These are phyloP conservation scores for Siderastrea radians DNA, from an alignment of 92 coral and sea anemone genomes.

Conservation along the genomic window DNA sequence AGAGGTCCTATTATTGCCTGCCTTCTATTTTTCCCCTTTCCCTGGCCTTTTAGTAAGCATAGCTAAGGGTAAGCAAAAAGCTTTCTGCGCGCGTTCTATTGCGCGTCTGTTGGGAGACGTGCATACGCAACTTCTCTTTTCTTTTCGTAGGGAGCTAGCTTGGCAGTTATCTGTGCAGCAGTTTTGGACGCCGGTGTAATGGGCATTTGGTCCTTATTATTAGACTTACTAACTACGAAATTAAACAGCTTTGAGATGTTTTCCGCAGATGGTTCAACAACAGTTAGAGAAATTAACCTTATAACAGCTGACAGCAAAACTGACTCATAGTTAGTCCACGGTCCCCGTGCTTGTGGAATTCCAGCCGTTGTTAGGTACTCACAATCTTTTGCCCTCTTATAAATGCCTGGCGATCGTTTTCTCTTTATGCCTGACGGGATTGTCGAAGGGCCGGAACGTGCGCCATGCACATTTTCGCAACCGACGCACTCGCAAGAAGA, in stretches of 20 bases:
- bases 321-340: not conserved
- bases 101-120: conserved; percentile 12
- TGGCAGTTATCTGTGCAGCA: conserved; percentile 30
- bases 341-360: conserved; percentile 19
- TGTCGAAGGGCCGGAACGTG: conserved; percentile 8
- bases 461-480: conserved; percentile 38
- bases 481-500: conserved; percentile 5
- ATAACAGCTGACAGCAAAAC: conserved; percentile 26
- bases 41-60: too few species aligned
- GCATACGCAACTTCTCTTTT: conserved; percentile 43
- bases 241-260: conserved; percentile 33
- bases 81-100: too few species aligned
- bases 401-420: conserved; percentile 10
- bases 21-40: too few species aligned
- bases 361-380: conserved; percentile 21
- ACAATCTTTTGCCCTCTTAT: conserved; percentile 4
- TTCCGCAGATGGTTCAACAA: conserved; percentile 38
- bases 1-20: too few species aligned
- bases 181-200: conserved; percentile 4
- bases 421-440: not conserved
- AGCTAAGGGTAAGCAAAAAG: too few species aligned
- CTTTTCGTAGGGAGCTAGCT: conserved; percentile 26
- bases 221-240: conserved; percentile 3
- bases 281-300: conserved; percentile 15
- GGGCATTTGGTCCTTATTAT: not conserved